These are phyloP conservation scores for Labia minor DNA, from an alignment of 2,888 invertebrate genomes.

Conservation along the genomic window DNA sequence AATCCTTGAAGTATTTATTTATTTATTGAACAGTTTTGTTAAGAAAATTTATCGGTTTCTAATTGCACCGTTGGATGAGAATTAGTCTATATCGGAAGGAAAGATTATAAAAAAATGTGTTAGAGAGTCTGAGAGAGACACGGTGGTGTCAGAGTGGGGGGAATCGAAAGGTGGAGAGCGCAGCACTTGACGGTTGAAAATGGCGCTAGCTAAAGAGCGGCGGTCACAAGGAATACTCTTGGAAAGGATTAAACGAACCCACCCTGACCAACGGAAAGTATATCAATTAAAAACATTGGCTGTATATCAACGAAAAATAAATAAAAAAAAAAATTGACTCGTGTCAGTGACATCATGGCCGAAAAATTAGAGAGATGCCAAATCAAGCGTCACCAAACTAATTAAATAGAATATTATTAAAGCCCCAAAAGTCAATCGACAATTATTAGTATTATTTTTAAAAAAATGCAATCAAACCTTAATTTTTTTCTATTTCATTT, in stretches of 20 bases:
- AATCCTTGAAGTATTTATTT: too few relatives aligned
- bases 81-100: too few relatives aligned
- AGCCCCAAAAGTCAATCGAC: background rate
- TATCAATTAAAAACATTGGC: background rate
- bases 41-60: too few relatives aligned
- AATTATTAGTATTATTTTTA: too few relatives aligned
- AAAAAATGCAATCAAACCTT: too few relatives aligned
- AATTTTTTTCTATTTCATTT: too few relatives aligned
- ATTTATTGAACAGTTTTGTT: too few relatives aligned
- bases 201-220: too few relatives aligned
- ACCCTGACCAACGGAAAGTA: background rate
- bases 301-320: background rate
- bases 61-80: too few relatives aligned
- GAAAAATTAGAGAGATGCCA: background rate
- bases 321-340: background rate
- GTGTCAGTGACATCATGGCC: conserved; percentile 2
- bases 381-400: conserved; percentile 1
- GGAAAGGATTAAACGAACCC: background rate
- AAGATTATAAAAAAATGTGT: too few relatives aligned
- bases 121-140: too few relatives aligned
- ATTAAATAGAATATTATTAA: background rate
- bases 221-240: background rate
- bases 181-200: background rate
- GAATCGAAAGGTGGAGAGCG: background rate
- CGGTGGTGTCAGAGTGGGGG: too few relatives aligned